Evolutionary conservation across 2,797 vertebrate species (phyloP), one percentile per base, ranked within the genome.

Genomic region (Molossus molossus): DNA sequence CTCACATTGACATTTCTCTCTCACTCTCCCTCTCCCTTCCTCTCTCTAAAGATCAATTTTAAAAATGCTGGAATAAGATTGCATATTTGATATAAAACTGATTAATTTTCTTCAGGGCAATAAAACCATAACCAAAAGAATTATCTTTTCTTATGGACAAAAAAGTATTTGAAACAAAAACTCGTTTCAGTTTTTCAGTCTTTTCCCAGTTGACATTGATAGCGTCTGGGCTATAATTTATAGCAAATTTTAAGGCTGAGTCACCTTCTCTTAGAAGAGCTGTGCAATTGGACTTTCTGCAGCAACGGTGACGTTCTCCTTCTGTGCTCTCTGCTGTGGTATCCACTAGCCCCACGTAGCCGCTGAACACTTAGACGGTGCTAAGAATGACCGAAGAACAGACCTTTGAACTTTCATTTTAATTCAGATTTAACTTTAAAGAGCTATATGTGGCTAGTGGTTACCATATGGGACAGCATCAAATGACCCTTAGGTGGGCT

Each of bases 121-220:
- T 76, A 90, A 81, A 89, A 83, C 50, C 37, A 6, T 53, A 96
- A 70, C 13, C 15, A 50, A 17, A 64, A 20, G 27, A 80, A 21
- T 89, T 65, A 8, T 83, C 14, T 82, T 70, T 93, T 85, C 45
- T 93, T 92, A 80, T 53, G 40, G 17, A 48, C 13, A 75, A 64
- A 96, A 29, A 88, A 29, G 57, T 58, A 82, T 53, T 80, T 90
- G 60, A 33, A 91, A 67, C 60, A 95, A 84, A 92, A 83, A 17
- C 84, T 62, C 37, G 81, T 82, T 53, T 23, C 9, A 86, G 37
- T 75, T 48, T 67, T 84, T 37, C n/a, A 23, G 2, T 70, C 40
- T 94, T 65, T 53, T 89, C 17, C 58, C 62, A 73, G 50, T 57
- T 88, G 55, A 64, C 64, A 50, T 65, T 73, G 37, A n/a, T 6